Evolutionary conservation across 2,113 vertebrate species (phyloP).

Genomic region (Triplophysa rosa): DNA sequence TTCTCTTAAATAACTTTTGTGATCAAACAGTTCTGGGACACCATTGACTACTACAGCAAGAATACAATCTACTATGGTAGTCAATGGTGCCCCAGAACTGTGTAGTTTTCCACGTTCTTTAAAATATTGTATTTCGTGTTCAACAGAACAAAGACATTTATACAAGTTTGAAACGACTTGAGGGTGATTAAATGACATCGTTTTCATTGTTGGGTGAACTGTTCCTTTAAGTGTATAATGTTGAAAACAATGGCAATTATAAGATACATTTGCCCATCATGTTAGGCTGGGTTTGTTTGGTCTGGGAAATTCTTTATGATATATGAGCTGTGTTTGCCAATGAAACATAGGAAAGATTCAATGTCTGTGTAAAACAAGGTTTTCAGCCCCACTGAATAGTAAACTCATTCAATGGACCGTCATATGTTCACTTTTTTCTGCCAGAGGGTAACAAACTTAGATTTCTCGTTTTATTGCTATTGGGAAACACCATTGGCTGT

Average conservation of each 20-base stretch:
- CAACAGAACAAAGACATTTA: too few relatives aligned
- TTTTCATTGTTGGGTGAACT: too few relatives aligned
- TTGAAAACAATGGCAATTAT: not conserved
- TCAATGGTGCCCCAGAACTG: too few relatives aligned
- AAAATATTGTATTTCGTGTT: too few relatives aligned
- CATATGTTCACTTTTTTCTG: not conserved
- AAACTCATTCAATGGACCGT: slow-evolving; percentile 9
- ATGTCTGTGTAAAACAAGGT: not conserved
- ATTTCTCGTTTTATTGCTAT: slow-evolving; percentile 71
- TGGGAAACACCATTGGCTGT: slow-evolving; percentile 71
- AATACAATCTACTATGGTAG: too few relatives aligned
- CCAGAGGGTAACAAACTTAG: slow-evolving; percentile 62
- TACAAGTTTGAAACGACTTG: too few relatives aligned
- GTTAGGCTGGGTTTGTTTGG: slow-evolving; percentile 55
- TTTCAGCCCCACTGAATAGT: slow-evolving; percentile 31
- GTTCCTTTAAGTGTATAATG: not conserved
- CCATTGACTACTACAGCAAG: too few relatives aligned
- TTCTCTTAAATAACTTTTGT: too few relatives aligned
- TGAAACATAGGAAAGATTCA: slow-evolving; percentile 3
- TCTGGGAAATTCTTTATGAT: slow-evolving; percentile 10
- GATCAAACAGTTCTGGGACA: too few relatives aligned
- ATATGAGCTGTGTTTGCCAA: not conserved
- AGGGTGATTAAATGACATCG: too few relatives aligned
- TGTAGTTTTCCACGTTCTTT: too few relatives aligned
- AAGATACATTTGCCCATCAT: not conserved